Percentiles rank a stretch among this genome's conserved stretches.
These are phyloP conservation scores for Leptodactylus fuscus DNA, from an alignment of 2,113 vertebrate species.

Conservation along the genomic window DNA sequence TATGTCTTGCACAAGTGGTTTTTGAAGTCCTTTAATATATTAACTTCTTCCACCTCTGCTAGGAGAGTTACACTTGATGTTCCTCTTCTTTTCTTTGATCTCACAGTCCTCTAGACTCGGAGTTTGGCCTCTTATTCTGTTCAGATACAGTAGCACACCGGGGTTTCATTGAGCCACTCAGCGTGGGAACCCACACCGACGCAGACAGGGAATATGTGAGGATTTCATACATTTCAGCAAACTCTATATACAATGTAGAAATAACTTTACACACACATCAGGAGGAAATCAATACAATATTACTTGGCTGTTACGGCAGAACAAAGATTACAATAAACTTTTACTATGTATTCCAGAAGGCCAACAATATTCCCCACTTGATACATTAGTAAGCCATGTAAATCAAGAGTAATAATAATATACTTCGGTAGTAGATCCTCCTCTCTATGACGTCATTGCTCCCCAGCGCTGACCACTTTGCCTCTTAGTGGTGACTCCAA, in stretches of 20 bases:
- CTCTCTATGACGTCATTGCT: too few relatives aligned
- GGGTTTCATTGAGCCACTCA: slow-evolving; percentile 10
- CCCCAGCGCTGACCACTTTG: too few relatives aligned
- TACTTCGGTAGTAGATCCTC: not conserved
- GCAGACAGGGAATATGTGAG: not conserved
- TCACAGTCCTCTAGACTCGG: slow-evolving; percentile 16
- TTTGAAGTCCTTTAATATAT: slow-evolving; percentile 45
- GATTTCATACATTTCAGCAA: not conserved
- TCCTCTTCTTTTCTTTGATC: slow-evolving; percentile 2
- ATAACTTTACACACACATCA: not conserved
- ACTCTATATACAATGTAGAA: not conserved
- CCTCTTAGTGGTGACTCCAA: too few relatives aligned
- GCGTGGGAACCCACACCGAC: not conserved
- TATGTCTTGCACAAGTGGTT: slow-evolving; percentile 29
- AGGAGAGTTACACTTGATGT: slow-evolving; percentile 24
- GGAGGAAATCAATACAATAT: not conserved
- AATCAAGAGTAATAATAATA: not conserved
- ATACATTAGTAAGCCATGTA: not conserved
- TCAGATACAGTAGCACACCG: not conserved
- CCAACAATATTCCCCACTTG: not conserved
- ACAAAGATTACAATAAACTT: not conserved
- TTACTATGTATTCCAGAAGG: too few relatives aligned
- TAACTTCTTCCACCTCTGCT: slow-evolving; percentile 31
- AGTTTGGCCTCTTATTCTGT: slow-evolving; percentile 29
- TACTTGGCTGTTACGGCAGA: not conserved